Evolutionary conservation across 2,113 vertebrate genomes (phyloP).

Genomic region (Aegithalos caudatus): DNA sequence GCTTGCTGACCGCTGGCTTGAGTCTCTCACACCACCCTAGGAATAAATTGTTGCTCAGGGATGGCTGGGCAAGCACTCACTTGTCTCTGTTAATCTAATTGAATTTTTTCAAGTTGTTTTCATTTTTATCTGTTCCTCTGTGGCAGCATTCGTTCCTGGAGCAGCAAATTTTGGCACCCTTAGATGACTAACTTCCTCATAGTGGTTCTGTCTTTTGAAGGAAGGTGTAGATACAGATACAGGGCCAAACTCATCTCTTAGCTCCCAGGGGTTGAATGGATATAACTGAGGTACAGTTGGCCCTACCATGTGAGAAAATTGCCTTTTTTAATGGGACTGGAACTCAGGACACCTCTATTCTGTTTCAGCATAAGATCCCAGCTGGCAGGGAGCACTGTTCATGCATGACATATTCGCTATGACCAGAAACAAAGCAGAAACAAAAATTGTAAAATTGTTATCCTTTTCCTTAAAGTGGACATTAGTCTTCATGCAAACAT

Average conservation of each 20-base stretch:
- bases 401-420: background rate
- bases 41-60: slow-evolving; percentile 71
- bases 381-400: background rate
- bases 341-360: background rate
- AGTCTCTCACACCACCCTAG: slow-evolving; percentile 67
- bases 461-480: background rate
- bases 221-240: background rate
- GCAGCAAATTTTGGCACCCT: slow-evolving; percentile 1
- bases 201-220: background rate
- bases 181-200: background rate
- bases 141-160: background rate
- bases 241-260: background rate
- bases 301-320: background rate
- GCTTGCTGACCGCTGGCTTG: slow-evolving; percentile 72
- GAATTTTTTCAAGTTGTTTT: slow-evolving; percentile 60
- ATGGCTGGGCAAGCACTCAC: slow-evolving; percentile 61
- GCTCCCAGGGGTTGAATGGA: background rate
- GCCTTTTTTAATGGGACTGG: background rate
- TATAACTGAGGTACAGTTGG: background rate
- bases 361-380: background rate
- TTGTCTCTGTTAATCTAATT: slow-evolving; percentile 70
- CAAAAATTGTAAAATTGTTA: background rate
- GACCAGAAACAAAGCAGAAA: background rate
- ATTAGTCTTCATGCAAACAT: background rate
- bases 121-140: slow-evolving; percentile 37